Evolutionary conservation across 2,888 invertebrate genomes (phyloP), one percentile per base, ranked within the genome.

Genomic region (Lysandra bellargus): DNA sequence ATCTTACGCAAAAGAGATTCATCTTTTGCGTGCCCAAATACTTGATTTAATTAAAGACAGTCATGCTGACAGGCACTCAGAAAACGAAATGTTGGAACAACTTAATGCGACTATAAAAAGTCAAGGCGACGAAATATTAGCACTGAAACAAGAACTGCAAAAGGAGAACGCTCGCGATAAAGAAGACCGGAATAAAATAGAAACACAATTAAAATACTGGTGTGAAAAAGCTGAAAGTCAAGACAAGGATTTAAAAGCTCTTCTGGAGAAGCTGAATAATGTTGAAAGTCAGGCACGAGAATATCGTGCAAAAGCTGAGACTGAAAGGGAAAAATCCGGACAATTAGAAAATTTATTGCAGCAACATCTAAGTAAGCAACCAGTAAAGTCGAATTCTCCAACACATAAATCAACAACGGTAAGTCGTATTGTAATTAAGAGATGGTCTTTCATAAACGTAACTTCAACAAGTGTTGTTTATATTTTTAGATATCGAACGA

Each of bases 1-100:
- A 79, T 95, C 95, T 84, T 95, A 95, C 85, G 92, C 92, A 72
- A 92, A 92, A 84, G 94, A 95, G 88, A 94, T 95, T 83, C 92
- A 91, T 84, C 88, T 87, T 23, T 84, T 95, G 78, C 87, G 91
- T 80, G 87, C 87, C 78, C 92, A 95, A 85, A 91, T 95, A 73
- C 84, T 91, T 78, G 90, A 92, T 77, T 90, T 91, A 12, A 88
- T 95, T 4, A 92, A 91, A 85, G 87, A 89, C 73, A 89, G 88
- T 72, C 89, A 89, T 80, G 83, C 85, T 60, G 81, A 81, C 9
- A 82, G 85, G 57, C 73, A 83, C 78, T 61, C 81, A 72, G 82
- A 86, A 78, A 89, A 87, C 57, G 91, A 91, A 64, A 87, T 88
- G 84, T 92, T 93, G 83, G 88, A 90, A 76, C 88, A 92, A 80